Evolutionary conservation across 2,113 vertebrate genomes (phyloP).

Genomic region (Danio rerio): DNA sequence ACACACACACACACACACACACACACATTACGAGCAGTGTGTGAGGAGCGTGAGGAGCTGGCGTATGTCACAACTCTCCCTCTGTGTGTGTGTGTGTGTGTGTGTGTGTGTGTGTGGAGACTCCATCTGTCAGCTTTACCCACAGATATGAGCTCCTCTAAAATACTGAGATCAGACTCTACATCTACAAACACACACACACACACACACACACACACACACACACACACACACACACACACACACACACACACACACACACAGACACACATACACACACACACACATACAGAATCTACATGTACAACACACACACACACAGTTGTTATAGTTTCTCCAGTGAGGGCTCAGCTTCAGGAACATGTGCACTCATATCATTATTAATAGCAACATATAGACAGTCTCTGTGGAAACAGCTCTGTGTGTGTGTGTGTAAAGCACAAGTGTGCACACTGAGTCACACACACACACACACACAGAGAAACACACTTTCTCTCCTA

Average conservation of each 20-base stretch:
- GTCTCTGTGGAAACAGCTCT: conserved; percentile 32
- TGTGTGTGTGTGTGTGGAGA: too few relatives aligned
- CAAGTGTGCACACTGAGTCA: conserved; percentile 12
- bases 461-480: background rate
- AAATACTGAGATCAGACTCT: too few relatives aligned
- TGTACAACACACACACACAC: background rate
- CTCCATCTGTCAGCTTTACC: too few relatives aligned
- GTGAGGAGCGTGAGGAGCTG: too few relatives aligned
- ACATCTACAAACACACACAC: background rate
- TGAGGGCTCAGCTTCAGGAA: background rate
- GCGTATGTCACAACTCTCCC: too few relatives aligned
- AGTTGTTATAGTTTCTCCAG: background rate
- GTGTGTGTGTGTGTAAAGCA: conserved; percentile 1
- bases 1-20: too few relatives aligned
- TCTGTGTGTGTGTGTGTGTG: too few relatives aligned
- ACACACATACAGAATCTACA: too few relatives aligned
- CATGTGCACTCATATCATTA: background rate
- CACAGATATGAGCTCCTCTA: too few relatives aligned
- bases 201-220: conserved; percentile 25
- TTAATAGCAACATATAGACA: conserved; percentile 2
- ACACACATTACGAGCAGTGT: too few relatives aligned
- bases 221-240: background rate
- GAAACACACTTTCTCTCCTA: too few relatives aligned
- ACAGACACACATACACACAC: conserved; percentile 48
- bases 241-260: background rate